These are phyloP conservation scores for Pangasius sanitwongsei DNA, from an alignment of 2,797 vertebrate genomes.

Conservation along the genomic window DNA sequence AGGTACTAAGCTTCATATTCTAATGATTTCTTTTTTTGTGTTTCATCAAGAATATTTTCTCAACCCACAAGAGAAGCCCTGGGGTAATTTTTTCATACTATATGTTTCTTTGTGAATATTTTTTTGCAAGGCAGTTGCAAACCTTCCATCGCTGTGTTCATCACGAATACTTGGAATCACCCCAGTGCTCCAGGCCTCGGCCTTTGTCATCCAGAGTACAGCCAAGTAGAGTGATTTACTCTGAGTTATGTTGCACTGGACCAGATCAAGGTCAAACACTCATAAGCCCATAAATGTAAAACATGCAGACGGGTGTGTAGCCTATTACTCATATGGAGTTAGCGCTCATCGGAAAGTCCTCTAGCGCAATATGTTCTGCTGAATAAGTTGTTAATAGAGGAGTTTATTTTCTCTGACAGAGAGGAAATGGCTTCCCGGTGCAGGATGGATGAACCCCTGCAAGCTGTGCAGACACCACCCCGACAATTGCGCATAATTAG, in stretches of 20 bases:
- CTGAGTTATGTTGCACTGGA: slow-evolving; percentile 30
- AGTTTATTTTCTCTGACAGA: slow-evolving; percentile 64
- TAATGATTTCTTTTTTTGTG: slow-evolving; percentile 53
- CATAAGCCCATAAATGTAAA: slow-evolving; percentile 51
- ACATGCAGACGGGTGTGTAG: slow-evolving; percentile 42
- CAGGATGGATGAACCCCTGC: slow-evolving; percentile 61
- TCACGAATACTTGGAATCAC: slow-evolving; percentile 44
- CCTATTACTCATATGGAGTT: slow-evolving; percentile 51
- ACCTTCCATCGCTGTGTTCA: slow-evolving; percentile 45
- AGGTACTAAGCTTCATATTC: slow-evolving; percentile 56
- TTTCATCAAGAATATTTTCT: slow-evolving; percentile 53
- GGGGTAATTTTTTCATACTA: slow-evolving; percentile 53
- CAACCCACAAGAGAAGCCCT: slow-evolving; percentile 54
- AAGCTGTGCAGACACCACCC: slow-evolving; percentile 49
- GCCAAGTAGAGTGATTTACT: slow-evolving; percentile 29
- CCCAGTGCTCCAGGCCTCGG: slow-evolving; percentile 33
- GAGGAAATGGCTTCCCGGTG: slow-evolving; percentile 58
- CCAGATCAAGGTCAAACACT: slow-evolving; percentile 53
- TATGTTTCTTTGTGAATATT: slow-evolving; percentile 60
- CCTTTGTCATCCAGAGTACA: slow-evolving; percentile 17
- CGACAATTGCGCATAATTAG: slow-evolving; percentile 58
- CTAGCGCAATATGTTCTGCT: slow-evolving; percentile 54
- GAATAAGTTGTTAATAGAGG: slow-evolving; percentile 61
- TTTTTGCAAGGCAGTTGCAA: slow-evolving; percentile 42
- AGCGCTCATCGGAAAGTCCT: slow-evolving; percentile 40